Evolutionary conservation across 2,888 invertebrate genomes (phyloP).

Genomic region (Pantelozetes paolii): DNA sequence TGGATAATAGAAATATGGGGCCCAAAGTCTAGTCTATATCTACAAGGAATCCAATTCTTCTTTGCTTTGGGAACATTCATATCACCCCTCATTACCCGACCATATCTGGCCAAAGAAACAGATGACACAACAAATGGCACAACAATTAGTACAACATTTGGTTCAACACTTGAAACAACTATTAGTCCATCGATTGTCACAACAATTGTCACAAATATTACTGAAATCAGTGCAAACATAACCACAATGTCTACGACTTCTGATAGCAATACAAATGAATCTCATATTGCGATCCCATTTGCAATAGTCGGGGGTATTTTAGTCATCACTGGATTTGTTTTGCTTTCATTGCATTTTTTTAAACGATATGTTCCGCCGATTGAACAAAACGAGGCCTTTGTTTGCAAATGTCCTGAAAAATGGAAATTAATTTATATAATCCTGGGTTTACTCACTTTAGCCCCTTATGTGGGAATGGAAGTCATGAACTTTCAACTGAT

Average conservation of each 20-base stretch:
- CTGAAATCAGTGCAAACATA: no score
- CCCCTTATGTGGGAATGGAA: conserved; percentile 31
- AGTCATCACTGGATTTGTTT: not conserved
- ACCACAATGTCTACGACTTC: not conserved
- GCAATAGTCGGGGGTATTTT: conserved; percentile 10
- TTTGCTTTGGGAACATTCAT: conserved; percentile 26
- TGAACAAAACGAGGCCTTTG: not conserved
- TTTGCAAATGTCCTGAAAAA: conserved; percentile 13
- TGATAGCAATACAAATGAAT: not conserved
- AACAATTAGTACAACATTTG: not conserved
- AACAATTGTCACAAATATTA: not conserved
- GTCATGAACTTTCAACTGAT: conserved; percentile 27
- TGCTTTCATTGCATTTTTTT: not conserved
- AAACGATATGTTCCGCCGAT: conserved; percentile 19
- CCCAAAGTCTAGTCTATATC: not conserved
- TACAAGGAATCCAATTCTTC: conserved; percentile 7
- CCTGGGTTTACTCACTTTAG: conserved; percentile 10
- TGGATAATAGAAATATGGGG: conserved; percentile 17
- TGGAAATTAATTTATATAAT: conserved; percentile 17
- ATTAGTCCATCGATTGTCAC: not conserved
- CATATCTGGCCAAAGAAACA: not conserved
- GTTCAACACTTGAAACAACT: not conserved
- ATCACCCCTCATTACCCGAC: conserved; percentile 4
- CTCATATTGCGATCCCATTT: conserved; percentile 20
- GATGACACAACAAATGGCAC: not conserved